Evolutionary conservation across 2,113 vertebrate species (phyloP).

Genomic region (Dryoscopus gambensis): DNA sequence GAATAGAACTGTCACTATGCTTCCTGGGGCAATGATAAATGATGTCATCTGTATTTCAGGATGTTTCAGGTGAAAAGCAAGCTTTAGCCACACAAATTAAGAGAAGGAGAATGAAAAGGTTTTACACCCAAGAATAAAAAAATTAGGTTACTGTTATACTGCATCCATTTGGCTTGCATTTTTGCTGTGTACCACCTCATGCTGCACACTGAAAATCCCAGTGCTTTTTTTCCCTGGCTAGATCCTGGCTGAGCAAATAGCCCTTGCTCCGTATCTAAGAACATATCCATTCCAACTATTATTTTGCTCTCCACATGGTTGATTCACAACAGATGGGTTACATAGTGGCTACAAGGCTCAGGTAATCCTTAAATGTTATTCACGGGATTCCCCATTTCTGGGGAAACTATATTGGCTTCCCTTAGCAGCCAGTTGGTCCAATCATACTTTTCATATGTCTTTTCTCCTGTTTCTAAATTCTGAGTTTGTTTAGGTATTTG

Average conservation of each 20-base stretch:
- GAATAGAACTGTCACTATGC: slow-evolving; percentile 45
- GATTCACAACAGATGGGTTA: neutral
- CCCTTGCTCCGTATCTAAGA: neutral
- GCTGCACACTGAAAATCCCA: neutral
- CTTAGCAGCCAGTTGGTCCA: neutral
- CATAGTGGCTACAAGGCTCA: neutral
- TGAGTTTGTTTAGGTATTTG: neutral
- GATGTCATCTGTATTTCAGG: neutral
- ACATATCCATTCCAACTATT: neutral
- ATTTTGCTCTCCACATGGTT: neutral
- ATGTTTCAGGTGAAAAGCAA: neutral
- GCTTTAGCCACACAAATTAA: neutral
- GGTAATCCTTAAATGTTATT: neutral
- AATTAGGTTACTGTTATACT: neutral
- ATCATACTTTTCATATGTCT: neutral
- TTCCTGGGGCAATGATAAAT: neutral
- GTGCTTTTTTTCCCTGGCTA: neutral
- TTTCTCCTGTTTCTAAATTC: neutral
- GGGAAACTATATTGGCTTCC: neutral
- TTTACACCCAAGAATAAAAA: neutral
- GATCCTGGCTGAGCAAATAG: neutral
- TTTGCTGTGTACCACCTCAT: neutral
- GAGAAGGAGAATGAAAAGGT: neutral
- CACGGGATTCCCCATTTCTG: neutral
- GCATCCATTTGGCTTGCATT: neutral